Evolutionary conservation across 2,113 vertebrate species (phyloP), one percentile per base, ranked within the genome.

Genomic region (Callospermophilus lateralis): DNA sequence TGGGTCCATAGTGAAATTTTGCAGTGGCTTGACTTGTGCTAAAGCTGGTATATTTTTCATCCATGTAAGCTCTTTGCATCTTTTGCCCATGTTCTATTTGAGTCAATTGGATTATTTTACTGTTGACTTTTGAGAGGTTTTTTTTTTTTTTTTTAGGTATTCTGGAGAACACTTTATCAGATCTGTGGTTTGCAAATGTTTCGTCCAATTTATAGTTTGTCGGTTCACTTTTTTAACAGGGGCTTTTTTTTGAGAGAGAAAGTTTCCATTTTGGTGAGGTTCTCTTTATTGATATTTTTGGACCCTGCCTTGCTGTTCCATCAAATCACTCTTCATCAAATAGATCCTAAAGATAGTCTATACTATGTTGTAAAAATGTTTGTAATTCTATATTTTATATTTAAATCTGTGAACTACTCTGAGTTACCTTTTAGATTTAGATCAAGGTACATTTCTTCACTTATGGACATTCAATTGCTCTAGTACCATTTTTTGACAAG

Each of bases 171-270:
- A 10, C 28, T 90, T 55, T 85, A 16, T 51, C 91, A 84, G 72
- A 70, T 26, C 15, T 26, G 74, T 79, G 45, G 70, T 85, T 94
- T 95, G 61, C 74, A 92, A 77, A 70, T 89, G 13, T 51, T 96
- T 80, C 34, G 30, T 42, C 65, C 34, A 48, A 32, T 63, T 70
- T 45, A 15, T 10, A 42, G 24, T 28, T 83, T 37, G 8, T 89
- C 45, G 67, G 42, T 65, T 58, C 19, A 37, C 6, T 6, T 42
- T 76, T 37, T 30, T 30, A 30, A 42, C 8, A 48, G 22, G 70
- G 20, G 28, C 11, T 67, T 89, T 72, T 73, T 77, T 93, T 84
- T 42, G 28, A 53, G 45, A 45, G 45, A 45, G 48, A 77, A 89
- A 42, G 8, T n/a, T 93, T 93, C 86, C 34, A 77, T 90, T 86